Evolutionary conservation across 2,797 vertebrate species (phyloP).

Genomic region (Phoebastria nigripes): DNA sequence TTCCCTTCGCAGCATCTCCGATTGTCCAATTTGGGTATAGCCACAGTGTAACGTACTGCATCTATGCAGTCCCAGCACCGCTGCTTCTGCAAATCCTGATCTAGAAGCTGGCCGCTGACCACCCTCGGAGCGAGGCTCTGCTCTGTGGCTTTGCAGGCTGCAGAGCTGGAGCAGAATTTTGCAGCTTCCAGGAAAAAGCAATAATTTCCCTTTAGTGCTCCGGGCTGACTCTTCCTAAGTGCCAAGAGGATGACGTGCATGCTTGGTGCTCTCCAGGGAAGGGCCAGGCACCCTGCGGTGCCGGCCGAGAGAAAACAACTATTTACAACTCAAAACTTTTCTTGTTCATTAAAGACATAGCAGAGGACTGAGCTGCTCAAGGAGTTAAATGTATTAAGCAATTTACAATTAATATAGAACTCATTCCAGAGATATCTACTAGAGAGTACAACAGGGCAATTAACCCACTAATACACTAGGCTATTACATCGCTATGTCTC

Average conservation of each 20-base stretch:
- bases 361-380: constrained; percentile 44
- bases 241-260: neutral
- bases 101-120: neutral
- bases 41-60: accelerated
- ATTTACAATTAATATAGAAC: constrained; percentile 84
- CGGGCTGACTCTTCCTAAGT: neutral
- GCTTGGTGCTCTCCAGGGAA: accelerated
- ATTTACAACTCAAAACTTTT: constrained; percentile 17
- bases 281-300: accelerated
- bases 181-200: neutral
- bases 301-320: neutral
- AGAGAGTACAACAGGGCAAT: constrained; percentile 88
- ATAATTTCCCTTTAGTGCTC: neutral
- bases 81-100: neutral
- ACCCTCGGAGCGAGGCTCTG: accelerated
- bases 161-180: neutral
- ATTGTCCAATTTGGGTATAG: accelerated
- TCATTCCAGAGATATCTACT: constrained; percentile 82
- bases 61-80: neutral
- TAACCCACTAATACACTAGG: constrained; percentile 94
- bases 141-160: neutral
- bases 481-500: constrained; percentile 91
- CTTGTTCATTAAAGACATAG: constrained; percentile 34
- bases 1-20: neutral
- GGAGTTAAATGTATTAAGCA: constrained; percentile 81